Evolutionary conservation across 37 sponge, comb jelly and placozoan species (phyloP), one percentile per base, ranked within the genome.

Genomic region (Ephydatia muelleri): DNA sequence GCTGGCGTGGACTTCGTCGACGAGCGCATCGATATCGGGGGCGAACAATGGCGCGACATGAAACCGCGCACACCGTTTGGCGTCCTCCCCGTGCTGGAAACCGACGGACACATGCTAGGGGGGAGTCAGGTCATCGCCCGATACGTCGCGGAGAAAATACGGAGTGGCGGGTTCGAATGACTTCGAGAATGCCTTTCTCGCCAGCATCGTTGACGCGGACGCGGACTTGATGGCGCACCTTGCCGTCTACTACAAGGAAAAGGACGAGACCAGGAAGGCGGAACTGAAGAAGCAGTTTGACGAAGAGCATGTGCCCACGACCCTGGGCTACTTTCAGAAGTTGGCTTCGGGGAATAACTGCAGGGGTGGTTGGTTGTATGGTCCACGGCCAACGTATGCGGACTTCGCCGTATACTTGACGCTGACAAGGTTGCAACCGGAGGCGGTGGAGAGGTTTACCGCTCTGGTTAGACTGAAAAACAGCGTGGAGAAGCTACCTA

Each of bases 141-240:
- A 0, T 91, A 70, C 66, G 47, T 91, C 13, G 91, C 83, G 22
- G 87, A 91, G 84, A 80, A 66, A n/a, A n/a, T 70, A 67, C 83
- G 91, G 91, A 22, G 73, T 86, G 14, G 87, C 87, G 38, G 89
- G 89, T n/a, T n/a, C 70, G 0, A 91, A 88, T 73, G 83, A 77
- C 29, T 75, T 91, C 30, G 84, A 88, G 36, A 88, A 85, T 67
- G 91, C 88, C 30, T 78, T 87, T 21, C 76, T 90, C 5, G 88
- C 81, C 65, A 49, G 80, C 67, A 84, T 85, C 30, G 49, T 70
- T 32, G 95, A 94, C 65, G 40, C 35, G 19, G 26, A 86, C 21
- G 25, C 79, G 38, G 92, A 91, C 30, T 39, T 86, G 16, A 14
- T 79, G 11, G 27, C 0, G 1, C 68, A 65, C 8, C 22, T 85